phyloP scores from a whole-genome alignment of 2,888 invertebrate genomes.

The Drosophila subquinaria region DNA sequence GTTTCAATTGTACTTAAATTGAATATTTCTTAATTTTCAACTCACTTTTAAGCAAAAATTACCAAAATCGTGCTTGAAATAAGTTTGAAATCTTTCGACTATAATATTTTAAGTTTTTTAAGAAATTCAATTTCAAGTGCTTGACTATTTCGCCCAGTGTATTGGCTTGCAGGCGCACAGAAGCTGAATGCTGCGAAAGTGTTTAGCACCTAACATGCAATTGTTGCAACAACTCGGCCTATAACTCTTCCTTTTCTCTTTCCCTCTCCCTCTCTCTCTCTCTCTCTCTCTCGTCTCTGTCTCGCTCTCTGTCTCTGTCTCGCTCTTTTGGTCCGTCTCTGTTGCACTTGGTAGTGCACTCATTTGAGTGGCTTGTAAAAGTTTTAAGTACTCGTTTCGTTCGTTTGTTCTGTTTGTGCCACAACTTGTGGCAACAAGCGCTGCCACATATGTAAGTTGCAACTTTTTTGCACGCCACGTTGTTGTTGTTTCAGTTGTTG shows the following conservation, averaged over 20 bases:
- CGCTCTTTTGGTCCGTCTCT: not conserved
- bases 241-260: not conserved
- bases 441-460: conserved; percentile 70
- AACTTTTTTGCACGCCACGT: conserved; percentile 73
- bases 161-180: conserved; percentile 24
- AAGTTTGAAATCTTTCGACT: too few relatives aligned
- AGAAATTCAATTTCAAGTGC: not conserved
- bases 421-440: conserved; percentile 51
- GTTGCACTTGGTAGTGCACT: conserved; percentile 8
- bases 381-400: conserved; percentile 73
- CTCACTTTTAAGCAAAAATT: too few relatives aligned
- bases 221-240: conserved; percentile 39
- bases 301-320: conserved; percentile 1
- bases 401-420: conserved; percentile 38
- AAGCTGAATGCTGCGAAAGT: conserved; percentile 64
- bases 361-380: conserved; percentile 71
- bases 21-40: too few relatives aligned
- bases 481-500: conserved; percentile 20
- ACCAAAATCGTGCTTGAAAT: too few relatives aligned
- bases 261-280: not conserved
- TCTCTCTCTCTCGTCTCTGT: not conserved
- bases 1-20: too few relatives aligned
- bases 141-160: not conserved
- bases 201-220: conserved; percentile 63
- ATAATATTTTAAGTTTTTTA: too few relatives aligned